phyloP scores from a whole-genome alignment of 2,888 invertebrate species.

The Drosophila melanosoma region DNA sequence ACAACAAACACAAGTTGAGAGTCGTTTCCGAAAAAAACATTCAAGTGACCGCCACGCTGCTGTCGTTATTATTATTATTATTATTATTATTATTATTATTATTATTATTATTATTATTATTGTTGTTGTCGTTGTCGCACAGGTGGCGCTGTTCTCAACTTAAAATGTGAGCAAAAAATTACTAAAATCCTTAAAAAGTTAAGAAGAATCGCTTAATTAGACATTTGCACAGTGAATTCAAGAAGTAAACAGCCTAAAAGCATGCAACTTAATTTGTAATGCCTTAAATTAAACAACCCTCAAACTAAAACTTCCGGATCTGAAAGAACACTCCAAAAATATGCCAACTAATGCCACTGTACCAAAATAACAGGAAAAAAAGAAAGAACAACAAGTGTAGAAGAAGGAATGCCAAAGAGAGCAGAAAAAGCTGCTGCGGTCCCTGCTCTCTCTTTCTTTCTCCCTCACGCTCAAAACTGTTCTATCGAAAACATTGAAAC shows the following conservation, averaged over 20 bases:
- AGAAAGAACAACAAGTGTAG: conserved; percentile 18
- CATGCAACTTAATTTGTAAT: not conserved
- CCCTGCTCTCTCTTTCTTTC: conserved; percentile 1
- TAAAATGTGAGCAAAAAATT: conserved; percentile 53
- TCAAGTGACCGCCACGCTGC: conserved; percentile 35
- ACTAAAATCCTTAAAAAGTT: conserved; percentile 43
- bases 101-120: conserved; percentile 10
- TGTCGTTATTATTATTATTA: conserved; percentile 18
- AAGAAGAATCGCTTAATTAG: not conserved
- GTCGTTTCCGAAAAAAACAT: conserved; percentile 39
- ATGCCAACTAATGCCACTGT: conserved; percentile 42
- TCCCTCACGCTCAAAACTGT: conserved; percentile 11
- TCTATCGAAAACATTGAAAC: conserved; percentile 37
- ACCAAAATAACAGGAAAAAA: conserved; percentile 21
- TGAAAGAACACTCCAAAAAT: conserved; percentile 1
- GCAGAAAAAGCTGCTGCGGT: conserved; percentile 12
- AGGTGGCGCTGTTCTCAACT: conserved; percentile 50
- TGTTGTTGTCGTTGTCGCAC: conserved; percentile 27
- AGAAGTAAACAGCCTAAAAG: not conserved
- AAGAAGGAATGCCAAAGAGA: conserved; percentile 37
- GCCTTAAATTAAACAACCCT: not conserved
- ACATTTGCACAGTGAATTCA: conserved; percentile 18
- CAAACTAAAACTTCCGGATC: not conserved
- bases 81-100: not conserved
- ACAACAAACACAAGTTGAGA: conserved; percentile 37